Base-by-base conservation (phyloP, 2,888 invertebrate species). In the Agrochola macilenta region DNA sequence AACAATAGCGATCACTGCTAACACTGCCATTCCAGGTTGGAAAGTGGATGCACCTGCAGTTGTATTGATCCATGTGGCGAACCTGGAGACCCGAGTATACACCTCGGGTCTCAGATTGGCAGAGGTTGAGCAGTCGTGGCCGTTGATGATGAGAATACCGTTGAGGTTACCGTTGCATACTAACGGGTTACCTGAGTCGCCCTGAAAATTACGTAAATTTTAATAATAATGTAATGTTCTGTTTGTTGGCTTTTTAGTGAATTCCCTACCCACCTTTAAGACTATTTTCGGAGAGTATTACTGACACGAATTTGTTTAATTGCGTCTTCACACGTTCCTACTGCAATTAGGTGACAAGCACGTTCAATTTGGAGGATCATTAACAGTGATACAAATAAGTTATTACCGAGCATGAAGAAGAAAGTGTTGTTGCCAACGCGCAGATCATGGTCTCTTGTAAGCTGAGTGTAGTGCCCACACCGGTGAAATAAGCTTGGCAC, bases 131-230 rank as follows among this genome's bases (percentile, higher is more conserved):
- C 79, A 79, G 17, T 57, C 23, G 9, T 20, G 39, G 12, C 66
- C 14, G 20, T 46, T 39, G 12, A 26, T 0, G 26, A 64, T 1
- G 14, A 79, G 75, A 64, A 79, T 20, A 65, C 79, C 79, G 14
- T 52, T 43, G 14, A 79, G 74, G 14, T 23, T n/a, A 1, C 30
- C 43, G 17, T 52, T 43, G 20, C 74, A 79, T 17, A 79, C 69
- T 43, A 79, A 69, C 30, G 79, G 79, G 35, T 79, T 79, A 9
- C 79, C 79, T 5, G 14, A 23, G 14, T 79, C 79, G 1, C 79
- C 79, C 79, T 79, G 74, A 57, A 79, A 79, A 57, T n/a, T 57
- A 63, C 1, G 12, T 11, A 35, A 30, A 52, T n/a, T n/a, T 14
- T 17, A 30, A 58, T 26, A 0, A 14, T 14, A 26, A 14, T 17